Evolutionary conservation across 1,140 invertebrate species (phyloP), one percentile per base, ranked within the genome.

Genomic region (Holcopasites calliopsidis): DNA sequence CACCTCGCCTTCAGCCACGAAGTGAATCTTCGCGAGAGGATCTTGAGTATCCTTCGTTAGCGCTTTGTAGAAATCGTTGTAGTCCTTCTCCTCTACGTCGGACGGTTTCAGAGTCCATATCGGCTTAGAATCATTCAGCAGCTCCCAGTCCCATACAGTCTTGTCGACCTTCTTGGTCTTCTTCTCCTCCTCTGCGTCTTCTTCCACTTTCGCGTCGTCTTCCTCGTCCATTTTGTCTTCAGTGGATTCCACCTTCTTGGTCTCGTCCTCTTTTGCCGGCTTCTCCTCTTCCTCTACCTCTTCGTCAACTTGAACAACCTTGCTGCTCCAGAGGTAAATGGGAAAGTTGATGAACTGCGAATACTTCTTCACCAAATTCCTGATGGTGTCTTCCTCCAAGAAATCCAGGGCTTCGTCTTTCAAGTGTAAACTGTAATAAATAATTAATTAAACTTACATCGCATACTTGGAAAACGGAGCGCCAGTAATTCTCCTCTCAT

Each of bases 271-370:
- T 44, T 95, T 94, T 71, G 93, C 92, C 2, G 81, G 77, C 40
- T 92, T 91, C 26, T 89, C 87, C 60, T 92, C 89, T 7, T 93
- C 92, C 4, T 91, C 90, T 3, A 88, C 76, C 64, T 95, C 95
- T 87, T 97, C 96, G 88, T 98, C 97, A 58, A 97, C 96, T 73
- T 96, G 95, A 77, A 98, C 94, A 28, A 96, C 97, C 92, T 97
- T 98, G 89, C 97, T 98, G 47, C 95, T 94, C 98, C 98, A 99
- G 85, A 99, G 90, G 89, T 97, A 97, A 86, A 99, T 99, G 23
- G 97, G 97, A 93, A 99, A 99, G 91, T 99, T 99, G 85, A 99
- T 99, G 91, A 99, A 99, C 92, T 99, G 99, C 1, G 97, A 99
- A 91, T 99, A 99, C 91, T 99, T 99, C 89, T 97, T 97, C 33